Conservation (phyloP, 2,888 invertebrate genomes). For the Rhaphigaster nebulosa region DNA sequence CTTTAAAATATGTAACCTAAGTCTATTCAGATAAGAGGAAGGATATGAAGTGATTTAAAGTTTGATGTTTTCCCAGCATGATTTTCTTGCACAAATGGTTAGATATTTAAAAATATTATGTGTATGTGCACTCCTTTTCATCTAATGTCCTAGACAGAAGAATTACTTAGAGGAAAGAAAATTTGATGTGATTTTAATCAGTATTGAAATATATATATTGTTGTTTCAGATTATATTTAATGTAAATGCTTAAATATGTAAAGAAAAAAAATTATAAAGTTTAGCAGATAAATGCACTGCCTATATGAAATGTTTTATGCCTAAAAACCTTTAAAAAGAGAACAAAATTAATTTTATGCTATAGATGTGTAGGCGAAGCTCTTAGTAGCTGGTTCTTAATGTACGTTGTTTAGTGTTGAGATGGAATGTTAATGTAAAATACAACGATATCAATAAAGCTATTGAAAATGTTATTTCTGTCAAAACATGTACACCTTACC, state of each 20-base stretch:
- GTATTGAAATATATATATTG: conserved; percentile 43
- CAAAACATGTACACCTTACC: not conserved
- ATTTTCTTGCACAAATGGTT: conserved; percentile 33
- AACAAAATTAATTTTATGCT: conserved; percentile 28
- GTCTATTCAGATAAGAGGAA: conserved; percentile 15
- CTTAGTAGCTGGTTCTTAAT: conserved; percentile 14
- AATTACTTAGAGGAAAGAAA: conserved; percentile 21
- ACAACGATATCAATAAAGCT: conserved; percentile 30
- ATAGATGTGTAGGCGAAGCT: conserved; percentile 31
- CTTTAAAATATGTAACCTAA: not conserved
- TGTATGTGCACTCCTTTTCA: conserved; percentile 17
- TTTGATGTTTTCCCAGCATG: conserved; percentile 39
- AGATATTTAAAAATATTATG: conserved; percentile 16
- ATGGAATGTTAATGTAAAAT: conserved; percentile 26
- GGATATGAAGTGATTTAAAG: not conserved
- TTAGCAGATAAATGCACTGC: conserved; percentile 49
- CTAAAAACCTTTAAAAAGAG: conserved; percentile 26
- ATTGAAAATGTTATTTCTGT: conserved; percentile 21
- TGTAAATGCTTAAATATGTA: conserved; percentile 15
- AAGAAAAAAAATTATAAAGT: not conserved
- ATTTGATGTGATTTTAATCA: conserved; percentile 47
- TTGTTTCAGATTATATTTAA: conserved; percentile 38
- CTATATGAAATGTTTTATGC: conserved; percentile 12
- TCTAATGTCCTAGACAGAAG: conserved; percentile 15
- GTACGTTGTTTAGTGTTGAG: conserved; percentile 37